phyloP scores from a whole-genome alignment of 2,113 vertebrate species.

The Datnioides undecimradiatus region DNA sequence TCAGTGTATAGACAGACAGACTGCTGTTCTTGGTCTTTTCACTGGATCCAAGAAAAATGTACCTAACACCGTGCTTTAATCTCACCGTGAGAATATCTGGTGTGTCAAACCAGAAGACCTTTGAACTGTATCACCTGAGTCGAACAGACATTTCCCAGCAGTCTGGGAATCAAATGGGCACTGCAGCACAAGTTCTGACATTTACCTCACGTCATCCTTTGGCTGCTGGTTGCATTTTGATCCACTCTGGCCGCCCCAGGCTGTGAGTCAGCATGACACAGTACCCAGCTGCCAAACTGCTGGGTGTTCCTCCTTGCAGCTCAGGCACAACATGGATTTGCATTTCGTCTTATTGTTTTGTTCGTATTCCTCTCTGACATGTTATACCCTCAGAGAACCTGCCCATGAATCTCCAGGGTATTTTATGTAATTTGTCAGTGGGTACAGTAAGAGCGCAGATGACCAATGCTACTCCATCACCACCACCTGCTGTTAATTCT shows the following conservation, averaged over 20 bases:
- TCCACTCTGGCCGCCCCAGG: constrained; percentile 37
- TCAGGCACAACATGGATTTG: constrained; percentile 22
- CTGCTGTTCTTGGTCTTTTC: neutral
- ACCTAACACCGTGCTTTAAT: neutral
- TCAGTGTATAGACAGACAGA: neutral
- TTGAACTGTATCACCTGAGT: neutral
- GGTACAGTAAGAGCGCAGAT: constrained; percentile 15
- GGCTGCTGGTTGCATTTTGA: constrained; percentile 51
- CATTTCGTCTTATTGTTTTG: constrained; percentile 38
- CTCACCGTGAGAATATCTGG: neutral
- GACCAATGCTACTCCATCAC: constrained; percentile 42
- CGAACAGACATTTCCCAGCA: constrained; percentile 10
- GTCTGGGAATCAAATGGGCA: constrained; percentile 20
- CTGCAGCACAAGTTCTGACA: constrained; percentile 44
- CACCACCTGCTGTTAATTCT: constrained; percentile 63
- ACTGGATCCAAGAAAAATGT: neutral
- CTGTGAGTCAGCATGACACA: constrained; percentile 71
- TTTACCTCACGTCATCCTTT: constrained; percentile 49
- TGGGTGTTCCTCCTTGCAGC: constrained; percentile 41
- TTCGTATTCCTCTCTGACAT: neutral
- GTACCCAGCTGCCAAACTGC: constrained; percentile 52
- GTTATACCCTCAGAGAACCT: neutral
- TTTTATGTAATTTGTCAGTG: constrained; percentile 34
- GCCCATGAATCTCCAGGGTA: neutral
- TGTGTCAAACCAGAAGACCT: neutral